Evolutionary conservation across 2,113 vertebrate species (phyloP).

Genomic region (Cacatua alba): DNA sequence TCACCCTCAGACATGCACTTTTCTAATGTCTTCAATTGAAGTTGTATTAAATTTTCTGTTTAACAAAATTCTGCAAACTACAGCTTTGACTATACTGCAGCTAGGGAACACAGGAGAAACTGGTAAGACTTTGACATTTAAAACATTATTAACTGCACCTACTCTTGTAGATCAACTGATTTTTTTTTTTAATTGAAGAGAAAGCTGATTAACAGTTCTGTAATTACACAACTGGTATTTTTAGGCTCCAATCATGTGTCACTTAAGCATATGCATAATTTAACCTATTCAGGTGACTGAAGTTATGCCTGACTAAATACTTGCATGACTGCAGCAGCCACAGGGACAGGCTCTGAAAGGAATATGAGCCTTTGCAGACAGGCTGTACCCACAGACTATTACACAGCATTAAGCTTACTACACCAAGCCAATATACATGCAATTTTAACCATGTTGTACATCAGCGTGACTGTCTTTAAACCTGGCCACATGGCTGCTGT

Average conservation of each 20-base stretch:
- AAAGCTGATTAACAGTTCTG: slow-evolving; percentile 50
- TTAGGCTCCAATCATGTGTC: slow-evolving; percentile 28
- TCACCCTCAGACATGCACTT: background rate
- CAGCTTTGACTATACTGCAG: background rate
- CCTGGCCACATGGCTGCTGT: background rate
- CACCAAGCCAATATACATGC: background rate
- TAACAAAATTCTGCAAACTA: background rate
- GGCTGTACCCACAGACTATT: background rate
- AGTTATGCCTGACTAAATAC: background rate
- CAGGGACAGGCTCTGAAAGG: background rate
- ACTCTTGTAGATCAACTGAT: slow-evolving; percentile 12
- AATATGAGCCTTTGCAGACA: background rate
- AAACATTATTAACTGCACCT: slow-evolving; percentile 14
- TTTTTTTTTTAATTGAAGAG: slow-evolving; percentile 26
- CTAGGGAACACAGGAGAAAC: background rate
- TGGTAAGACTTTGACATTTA: background rate
- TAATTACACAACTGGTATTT: slow-evolving; percentile 48
- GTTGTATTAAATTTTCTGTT: background rate
- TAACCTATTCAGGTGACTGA: slow-evolving; percentile 13
- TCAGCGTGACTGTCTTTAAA: background rate
- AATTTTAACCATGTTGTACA: background rate
- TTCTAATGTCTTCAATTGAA: background rate
- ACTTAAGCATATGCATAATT: slow-evolving; percentile 18
- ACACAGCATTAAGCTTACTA: background rate
- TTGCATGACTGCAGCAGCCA: background rate